Base-by-base conservation (phyloP, 2,797 vertebrate genomes). In the Mastacembelus armatus region DNA sequence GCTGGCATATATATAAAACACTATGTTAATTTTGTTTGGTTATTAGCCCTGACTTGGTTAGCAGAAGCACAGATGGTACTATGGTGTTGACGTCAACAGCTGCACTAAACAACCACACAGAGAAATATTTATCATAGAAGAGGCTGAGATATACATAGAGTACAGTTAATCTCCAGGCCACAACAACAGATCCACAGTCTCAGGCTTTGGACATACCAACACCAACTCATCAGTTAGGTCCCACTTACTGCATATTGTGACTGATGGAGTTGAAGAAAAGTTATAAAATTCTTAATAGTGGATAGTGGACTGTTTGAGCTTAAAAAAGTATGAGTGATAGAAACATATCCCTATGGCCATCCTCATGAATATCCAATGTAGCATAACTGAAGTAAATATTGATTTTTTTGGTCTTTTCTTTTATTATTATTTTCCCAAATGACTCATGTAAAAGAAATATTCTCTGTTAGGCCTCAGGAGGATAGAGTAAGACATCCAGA, bases 151-250 rank as follows among this genome's bases (percentile, higher is more conserved):
- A 44, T 21, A 47, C n/a, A n/a, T n/a, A n/a, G n/a, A 16, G 57
- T 18, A 73, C 47, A n/a, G 19, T 45, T 12, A 26, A 43, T 35
- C 11, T 32, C 27, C 66, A n/a, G 7, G 12, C 40, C 18, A 64
- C 3, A 18, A 33, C 52, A 61, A 29, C 48, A 40, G 36, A 44
- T 14, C 6, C 18, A 16, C 5, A 32, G 49, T 66, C 54, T 32
- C 26, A 12, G 36, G 66, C 48, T 47, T 29, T 14, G 14, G 22
- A 11, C 36, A 29, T 11, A 48, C 44, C 36, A 44, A 39, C 43
- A 48, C 32, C 47, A 50, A 26, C 18, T 22, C 29, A 29, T 59
- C 72, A 63, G 35, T 72, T 69, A 32, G 32, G 62, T 62, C 63
- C 66, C 35, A 68, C 4, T 39, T 24, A 10, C 11, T 33, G 22